These are phyloP conservation scores for Drosophila littoralis DNA, from an alignment of 1,140 invertebrate genomes.

Conservation along the genomic window DNA sequence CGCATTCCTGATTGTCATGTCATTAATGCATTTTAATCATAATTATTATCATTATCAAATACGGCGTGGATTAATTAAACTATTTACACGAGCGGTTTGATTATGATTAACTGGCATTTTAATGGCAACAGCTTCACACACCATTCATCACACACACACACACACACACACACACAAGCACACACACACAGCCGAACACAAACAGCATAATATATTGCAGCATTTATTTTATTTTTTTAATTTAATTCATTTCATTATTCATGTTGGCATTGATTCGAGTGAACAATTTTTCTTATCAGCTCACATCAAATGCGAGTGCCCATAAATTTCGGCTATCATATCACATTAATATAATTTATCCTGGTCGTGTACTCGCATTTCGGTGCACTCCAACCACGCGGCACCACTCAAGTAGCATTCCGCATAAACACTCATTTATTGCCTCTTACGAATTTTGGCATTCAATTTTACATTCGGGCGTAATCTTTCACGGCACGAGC, in stretches of 20 bases:
- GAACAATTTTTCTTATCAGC: constrained; percentile 46
- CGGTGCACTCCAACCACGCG: constrained; percentile 1
- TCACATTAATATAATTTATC: constrained; percentile 80
- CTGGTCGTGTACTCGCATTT: constrained; percentile 17
- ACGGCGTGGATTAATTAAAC: constrained; percentile 60
- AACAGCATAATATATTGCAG: neutral
- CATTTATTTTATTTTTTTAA: constrained; percentile 32
- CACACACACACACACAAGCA: constrained; percentile 32
- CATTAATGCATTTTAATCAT: constrained; percentile 46
- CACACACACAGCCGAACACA: constrained; percentile 18
- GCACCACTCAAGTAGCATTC: constrained; percentile 1
- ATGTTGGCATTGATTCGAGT: constrained; percentile 49
- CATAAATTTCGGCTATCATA: constrained; percentile 70
- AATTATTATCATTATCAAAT: constrained; percentile 13
- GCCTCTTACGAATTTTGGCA: constrained; percentile 54
- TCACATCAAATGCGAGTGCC: constrained; percentile 47
- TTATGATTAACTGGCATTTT: constrained; percentile 58
- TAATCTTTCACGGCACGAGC: constrained; percentile 61
- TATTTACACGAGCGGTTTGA: constrained; percentile 48
- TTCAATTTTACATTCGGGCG: constrained; percentile 56
- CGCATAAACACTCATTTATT: constrained; percentile 42
- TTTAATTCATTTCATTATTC: constrained; percentile 68
- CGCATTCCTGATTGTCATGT: constrained; percentile 12
- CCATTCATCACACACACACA: constrained; percentile 38
- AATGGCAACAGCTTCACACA: constrained; percentile 44